Conservation (phyloP, 2,113 vertebrate genomes). For the Colinus virginianus region DNA sequence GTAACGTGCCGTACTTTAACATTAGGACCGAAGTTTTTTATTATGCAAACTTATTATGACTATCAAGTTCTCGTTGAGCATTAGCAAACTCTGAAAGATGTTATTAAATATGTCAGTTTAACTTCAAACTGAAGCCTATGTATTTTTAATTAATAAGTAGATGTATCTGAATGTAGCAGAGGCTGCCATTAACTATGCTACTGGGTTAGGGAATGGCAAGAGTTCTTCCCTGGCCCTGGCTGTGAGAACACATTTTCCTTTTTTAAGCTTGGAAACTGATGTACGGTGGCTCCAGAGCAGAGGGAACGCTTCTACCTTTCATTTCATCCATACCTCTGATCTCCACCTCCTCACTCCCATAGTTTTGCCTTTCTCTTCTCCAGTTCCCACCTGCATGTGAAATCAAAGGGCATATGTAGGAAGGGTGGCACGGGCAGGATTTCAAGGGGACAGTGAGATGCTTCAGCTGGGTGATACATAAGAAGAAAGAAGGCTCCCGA, state of each 20-base stretch:
- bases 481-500: conserved; percentile 29
- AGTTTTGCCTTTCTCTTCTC: conserved; percentile 18
- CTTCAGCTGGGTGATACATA: not conserved
- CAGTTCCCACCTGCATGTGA: conserved; percentile 25
- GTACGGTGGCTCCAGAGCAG: not conserved
- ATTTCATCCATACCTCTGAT: conserved; percentile 27
- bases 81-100: conserved; percentile 46
- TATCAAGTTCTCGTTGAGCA: conserved; percentile 9
- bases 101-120: conserved; percentile 35
- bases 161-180: conserved; percentile 4
- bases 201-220: not conserved
- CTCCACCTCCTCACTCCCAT: conserved; percentile 39
- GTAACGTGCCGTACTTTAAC: conserved; percentile 15
- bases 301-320: conserved; percentile 37
- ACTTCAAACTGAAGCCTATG: conserved; percentile 40
- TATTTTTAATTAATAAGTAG: conserved; percentile 67
- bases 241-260: not conserved
- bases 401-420: conserved; percentile 24
- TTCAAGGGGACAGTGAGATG: not conserved
- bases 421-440: not conserved
- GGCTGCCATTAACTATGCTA: conserved; percentile 28
- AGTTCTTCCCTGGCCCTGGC: not conserved
- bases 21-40: conserved; percentile 37
- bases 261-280: conserved; percentile 15
- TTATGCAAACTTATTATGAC: conserved; percentile 58